These are phyloP conservation scores for Masticophis lateralis DNA, from an alignment of 2,797 vertebrate species.

Conservation along the genomic window DNA sequence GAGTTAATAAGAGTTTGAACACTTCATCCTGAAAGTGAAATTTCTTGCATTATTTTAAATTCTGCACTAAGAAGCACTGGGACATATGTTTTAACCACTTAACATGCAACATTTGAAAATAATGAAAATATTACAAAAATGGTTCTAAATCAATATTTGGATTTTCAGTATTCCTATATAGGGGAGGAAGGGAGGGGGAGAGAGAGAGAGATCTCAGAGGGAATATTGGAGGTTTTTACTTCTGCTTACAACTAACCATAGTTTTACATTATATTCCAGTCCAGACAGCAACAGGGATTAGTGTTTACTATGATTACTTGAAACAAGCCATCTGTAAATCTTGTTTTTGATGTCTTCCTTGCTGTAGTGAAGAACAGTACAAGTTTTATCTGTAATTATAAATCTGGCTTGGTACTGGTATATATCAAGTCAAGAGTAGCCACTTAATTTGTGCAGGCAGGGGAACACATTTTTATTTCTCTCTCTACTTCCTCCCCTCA, in stretches of 20 bases:
- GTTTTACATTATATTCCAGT: neutral
- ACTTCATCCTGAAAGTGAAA: neutral
- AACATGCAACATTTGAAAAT: neutral
- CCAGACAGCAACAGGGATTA: neutral
- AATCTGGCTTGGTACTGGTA: neutral
- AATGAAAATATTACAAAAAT: neutral
- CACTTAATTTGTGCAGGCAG: neutral
- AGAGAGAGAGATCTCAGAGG: too few species aligned
- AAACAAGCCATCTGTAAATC: neutral
- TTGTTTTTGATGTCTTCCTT: neutral
- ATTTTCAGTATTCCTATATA: too few species aligned
- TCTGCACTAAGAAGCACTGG: neutral
- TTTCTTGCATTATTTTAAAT: neutral
- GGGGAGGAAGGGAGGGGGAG: too few species aligned
- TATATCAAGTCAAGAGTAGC: slow-evolving; percentile 9
- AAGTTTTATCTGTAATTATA: neutral
- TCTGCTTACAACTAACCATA: neutral
- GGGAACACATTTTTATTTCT: neutral
- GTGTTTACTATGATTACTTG: neutral
- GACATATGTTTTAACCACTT: neutral
- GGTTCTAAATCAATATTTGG: too few species aligned
- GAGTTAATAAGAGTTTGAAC: neutral
- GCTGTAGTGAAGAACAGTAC: neutral
- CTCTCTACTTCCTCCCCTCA: neutral
- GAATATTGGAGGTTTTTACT: neutral